phyloP scores from a whole-genome alignment of 1,140 invertebrate species.

The Nasonia vitripennis region DNA sequence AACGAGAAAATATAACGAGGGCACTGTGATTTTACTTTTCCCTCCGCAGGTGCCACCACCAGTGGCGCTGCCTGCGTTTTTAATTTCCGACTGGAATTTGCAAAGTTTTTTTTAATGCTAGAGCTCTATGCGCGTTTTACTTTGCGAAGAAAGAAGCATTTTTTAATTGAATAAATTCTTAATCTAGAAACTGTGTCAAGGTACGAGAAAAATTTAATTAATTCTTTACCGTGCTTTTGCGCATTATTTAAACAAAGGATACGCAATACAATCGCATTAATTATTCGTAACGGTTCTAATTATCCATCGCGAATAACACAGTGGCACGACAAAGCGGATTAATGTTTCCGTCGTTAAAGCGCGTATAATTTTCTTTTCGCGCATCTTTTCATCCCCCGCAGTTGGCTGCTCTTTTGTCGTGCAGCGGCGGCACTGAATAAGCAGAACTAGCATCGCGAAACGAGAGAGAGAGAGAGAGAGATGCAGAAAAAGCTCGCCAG shows the following conservation, averaged over 20 bases:
- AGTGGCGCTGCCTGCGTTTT: too few species aligned
- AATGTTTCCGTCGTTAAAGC: too few species aligned
- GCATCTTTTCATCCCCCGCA: not conserved
- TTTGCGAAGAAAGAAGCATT: too few species aligned
- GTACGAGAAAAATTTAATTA: too few species aligned
- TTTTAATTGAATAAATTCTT: too few species aligned
- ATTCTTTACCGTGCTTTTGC: not conserved
- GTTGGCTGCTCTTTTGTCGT: not conserved
- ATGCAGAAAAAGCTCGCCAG: not conserved
- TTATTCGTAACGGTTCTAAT: not conserved
- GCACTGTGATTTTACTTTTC: not conserved
- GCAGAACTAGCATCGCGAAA: slow-evolving; percentile 12
- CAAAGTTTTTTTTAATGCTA: too few species aligned
- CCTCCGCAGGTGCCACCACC: too few species aligned
- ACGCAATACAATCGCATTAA: not conserved
- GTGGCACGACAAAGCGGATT: too few species aligned
- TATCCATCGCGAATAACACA: not conserved
- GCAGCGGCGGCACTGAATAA: not conserved
- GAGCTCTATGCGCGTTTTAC: too few species aligned
- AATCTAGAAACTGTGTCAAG: too few species aligned
- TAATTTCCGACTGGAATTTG: too few species aligned
- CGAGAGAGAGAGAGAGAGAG: not conserved
- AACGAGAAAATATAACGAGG: slow-evolving; percentile 44
- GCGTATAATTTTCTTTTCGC: too few species aligned
- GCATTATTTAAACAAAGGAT: not conserved